Conservation (phyloP, 2,888 invertebrate genomes). For the Tachystola acroxantha region DNA sequence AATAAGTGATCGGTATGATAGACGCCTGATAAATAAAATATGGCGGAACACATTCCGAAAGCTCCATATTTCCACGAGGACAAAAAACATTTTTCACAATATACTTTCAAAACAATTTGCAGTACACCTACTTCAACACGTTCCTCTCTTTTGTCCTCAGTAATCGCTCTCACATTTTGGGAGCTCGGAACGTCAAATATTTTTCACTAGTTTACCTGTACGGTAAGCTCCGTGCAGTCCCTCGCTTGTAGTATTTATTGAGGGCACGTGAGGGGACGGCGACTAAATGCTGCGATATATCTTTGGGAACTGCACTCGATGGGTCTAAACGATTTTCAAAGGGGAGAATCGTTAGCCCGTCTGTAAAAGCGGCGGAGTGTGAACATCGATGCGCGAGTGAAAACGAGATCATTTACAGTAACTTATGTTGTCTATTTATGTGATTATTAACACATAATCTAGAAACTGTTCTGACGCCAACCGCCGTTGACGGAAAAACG, state of each 20-base stretch:
- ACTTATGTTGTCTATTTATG: too few relatives aligned
- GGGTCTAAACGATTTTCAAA: constrained; percentile 22
- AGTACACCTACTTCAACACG: constrained; percentile 2
- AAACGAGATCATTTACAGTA: too few relatives aligned
- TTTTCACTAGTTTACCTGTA: constrained; percentile 21
- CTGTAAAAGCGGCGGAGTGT: constrained; percentile 7
- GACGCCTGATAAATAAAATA: too few relatives aligned
- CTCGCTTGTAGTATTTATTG: constrained; percentile 20
- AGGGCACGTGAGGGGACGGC: constrained; percentile 27
- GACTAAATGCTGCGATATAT: constrained; percentile 38
- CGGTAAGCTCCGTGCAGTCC: constrained; percentile 25
- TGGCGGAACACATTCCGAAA: too few relatives aligned
- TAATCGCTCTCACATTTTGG: constrained; percentile 20
- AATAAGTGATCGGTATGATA: too few relatives aligned
- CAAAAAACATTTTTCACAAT: not conserved
- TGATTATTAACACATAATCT: too few relatives aligned
- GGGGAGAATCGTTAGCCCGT: constrained; percentile 12
- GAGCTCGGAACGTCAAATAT: constrained; percentile 23
- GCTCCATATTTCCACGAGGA: not conserved
- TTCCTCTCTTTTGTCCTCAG: constrained; percentile 15
- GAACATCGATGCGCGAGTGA: not conserved
- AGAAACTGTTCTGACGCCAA: too few relatives aligned
- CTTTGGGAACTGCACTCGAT: constrained; percentile 30
- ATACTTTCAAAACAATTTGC: constrained; percentile 1
- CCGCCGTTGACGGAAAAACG: too few relatives aligned